Base-by-base conservation (phyloP, 2,888 invertebrate species). In the Clanis bilineata region DNA sequence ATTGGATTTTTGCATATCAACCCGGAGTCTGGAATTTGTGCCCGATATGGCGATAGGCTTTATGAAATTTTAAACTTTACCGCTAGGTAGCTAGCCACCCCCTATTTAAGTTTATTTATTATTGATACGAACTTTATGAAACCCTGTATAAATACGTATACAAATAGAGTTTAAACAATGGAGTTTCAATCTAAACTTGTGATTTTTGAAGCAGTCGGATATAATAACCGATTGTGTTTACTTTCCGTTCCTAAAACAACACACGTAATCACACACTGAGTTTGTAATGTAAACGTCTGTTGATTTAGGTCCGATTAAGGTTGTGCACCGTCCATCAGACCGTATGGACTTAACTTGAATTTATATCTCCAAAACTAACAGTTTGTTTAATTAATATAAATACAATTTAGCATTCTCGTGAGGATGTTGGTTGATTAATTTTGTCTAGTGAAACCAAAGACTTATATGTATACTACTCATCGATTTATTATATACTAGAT, bases 221-320 rank as follows among this genome's bases (percentile, higher is more conserved):
- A 45, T 57, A 57, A 45, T 57, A 57, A 38, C 45, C 36, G n/a
- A 44, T 36, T 36, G 32, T 57, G 45, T 57, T 41, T 54, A 23
- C 55, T 57, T 23, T 55, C 45, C 39, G 39, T 18, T 23, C 62
- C 59, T 62, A 59, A 59, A 59, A 62, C 45, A 59, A 62, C 59
- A 62, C 18, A 38, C 32, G 44, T 60, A 59, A 55, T 59, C 38
- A 51, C 21, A 58, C 39, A 39, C 44, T 4, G 41, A 56, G 62
- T 64, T 62, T 59, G 61, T 61, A 57, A 63, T 66, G 54, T 61
- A 61, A 44, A 41, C 61, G 45, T 45, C 28, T 70, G 68, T 68
- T 70, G 59, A 61, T 60, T 68, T 67, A 70, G 70, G 65, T 51
- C 57, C 36, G 63, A 64, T 64, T 63, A 66, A 56, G 58, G 25